Conservation (phyloP, 2,888 invertebrate genomes). For the Cosmopolites sordidus region DNA sequence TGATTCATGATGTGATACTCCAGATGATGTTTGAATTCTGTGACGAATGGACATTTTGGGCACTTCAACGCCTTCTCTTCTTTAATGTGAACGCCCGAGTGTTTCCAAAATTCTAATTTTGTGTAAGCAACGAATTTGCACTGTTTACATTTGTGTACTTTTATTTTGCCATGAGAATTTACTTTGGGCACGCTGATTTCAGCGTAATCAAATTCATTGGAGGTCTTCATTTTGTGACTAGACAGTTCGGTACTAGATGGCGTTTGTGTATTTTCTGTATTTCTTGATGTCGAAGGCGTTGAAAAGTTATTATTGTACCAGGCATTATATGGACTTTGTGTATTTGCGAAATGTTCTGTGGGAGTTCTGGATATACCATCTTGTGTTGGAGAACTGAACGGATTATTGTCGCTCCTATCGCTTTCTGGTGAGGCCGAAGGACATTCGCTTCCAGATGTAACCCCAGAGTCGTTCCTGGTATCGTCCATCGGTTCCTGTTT, state of each 20-base stretch:
- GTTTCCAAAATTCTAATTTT: constrained; percentile 92
- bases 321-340: constrained; percentile 4
- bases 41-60: constrained; percentile 92
- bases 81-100: constrained; percentile 86
- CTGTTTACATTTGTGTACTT: constrained; percentile 88
- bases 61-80: constrained; percentile 88
- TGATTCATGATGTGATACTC: constrained; percentile 97
- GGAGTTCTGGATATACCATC: neutral
- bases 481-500: constrained; percentile 54
- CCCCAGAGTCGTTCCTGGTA: constrained; percentile 55
- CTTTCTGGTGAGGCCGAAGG: constrained; percentile 60
- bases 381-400: constrained; percentile 19
- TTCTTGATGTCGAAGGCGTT: constrained; percentile 3
- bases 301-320: constrained; percentile 14
- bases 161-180: constrained; percentile 77
- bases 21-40: constrained; percentile 97
- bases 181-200: constrained; percentile 28
- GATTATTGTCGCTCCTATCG: constrained; percentile 42
- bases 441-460: constrained; percentile 60
- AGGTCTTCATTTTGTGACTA: constrained; percentile 34
- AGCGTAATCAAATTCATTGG: constrained; percentile 48
- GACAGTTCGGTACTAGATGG: neutral
- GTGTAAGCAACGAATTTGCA: constrained; percentile 77
- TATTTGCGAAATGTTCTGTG: constrained; percentile 2
- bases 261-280: neutral